A percentile compares a stretch with the other conserved stretches of the same genome.
Conservation (phyloP, 2,888 invertebrate species). For the Heliothis peltigera region DNA sequence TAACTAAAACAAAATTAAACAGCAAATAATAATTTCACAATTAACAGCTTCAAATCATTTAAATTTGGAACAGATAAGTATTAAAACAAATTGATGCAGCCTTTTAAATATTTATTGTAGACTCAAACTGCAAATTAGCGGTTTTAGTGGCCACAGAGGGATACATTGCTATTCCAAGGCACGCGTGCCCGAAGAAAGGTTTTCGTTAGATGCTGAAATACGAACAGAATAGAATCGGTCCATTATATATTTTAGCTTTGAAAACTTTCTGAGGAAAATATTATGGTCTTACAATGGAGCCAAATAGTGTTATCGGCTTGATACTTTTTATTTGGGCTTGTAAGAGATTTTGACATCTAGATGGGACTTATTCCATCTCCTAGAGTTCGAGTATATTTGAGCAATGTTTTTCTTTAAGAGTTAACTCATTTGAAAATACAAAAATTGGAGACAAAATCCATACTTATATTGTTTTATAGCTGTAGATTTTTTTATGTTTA, state of each 20-base stretch:
- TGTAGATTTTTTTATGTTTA: too few relatives aligned
- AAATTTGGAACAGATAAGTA: conserved; percentile 10
- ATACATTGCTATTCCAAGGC: conserved; percentile 63
- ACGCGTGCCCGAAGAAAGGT: conserved; percentile 65
- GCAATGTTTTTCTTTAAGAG: too few relatives aligned
- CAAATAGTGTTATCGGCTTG: conserved; percentile 15
- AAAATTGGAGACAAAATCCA: too few relatives aligned
- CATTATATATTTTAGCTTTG: conserved; percentile 60
- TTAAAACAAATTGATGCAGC: conserved; percentile 28
- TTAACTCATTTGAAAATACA: neutral
- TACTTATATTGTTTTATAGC: too few relatives aligned
- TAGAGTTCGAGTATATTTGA: too few relatives aligned
- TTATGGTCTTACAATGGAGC: conserved; percentile 40
- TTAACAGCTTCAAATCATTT: conserved; percentile 5
- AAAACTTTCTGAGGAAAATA: conserved; percentile 45
- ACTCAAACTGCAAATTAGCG: conserved; percentile 44
- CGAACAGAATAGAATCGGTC: conserved; percentile 59
- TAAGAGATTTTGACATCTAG: too few relatives aligned
- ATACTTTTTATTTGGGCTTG: neutral
- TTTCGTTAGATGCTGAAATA: conserved; percentile 58
- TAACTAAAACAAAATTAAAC: neutral
- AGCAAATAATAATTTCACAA: neutral
- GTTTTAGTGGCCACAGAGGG: conserved; percentile 48
- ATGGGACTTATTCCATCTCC: too few relatives aligned
- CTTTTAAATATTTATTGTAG: conserved; percentile 36